phyloP scores from a whole-genome alignment of 2,113 vertebrate species.

The Elachura formosa region DNA sequence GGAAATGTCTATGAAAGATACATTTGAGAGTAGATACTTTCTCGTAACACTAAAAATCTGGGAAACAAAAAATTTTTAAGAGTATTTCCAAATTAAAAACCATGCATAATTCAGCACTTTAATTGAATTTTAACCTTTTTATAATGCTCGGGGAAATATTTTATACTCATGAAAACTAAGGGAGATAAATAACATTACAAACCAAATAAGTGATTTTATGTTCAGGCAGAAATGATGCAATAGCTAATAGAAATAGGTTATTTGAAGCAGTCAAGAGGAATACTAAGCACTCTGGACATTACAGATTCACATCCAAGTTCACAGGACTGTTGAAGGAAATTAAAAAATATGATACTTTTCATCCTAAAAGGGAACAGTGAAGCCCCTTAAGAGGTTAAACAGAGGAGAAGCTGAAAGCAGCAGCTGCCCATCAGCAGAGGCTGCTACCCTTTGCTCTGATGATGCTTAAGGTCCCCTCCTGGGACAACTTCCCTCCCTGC shows the following conservation, averaged over 20 bases:
- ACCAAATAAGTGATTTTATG: conserved; percentile 36
- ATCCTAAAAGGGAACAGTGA: neutral
- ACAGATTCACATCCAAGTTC: neutral
- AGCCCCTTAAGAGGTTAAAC: neutral
- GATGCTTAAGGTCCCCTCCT: neutral
- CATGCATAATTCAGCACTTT: conserved; percentile 65
- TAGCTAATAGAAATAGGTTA: neutral
- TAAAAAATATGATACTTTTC: neutral
- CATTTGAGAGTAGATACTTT: conserved; percentile 8
- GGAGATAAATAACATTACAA: conserved; percentile 47
- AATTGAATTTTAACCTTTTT: conserved; percentile 58
- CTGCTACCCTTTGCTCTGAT: neutral
- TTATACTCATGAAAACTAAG: conserved; percentile 45
- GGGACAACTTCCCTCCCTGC: neutral
- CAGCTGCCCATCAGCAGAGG: neutral
- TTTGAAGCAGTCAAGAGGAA: neutral
- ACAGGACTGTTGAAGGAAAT: neutral
- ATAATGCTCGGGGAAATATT: conserved; percentile 57
- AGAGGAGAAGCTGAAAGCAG: neutral
- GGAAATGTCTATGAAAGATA: conserved; percentile 39
- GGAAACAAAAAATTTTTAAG: neutral
- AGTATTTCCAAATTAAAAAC: conserved; percentile 49
- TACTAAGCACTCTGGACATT: neutral
- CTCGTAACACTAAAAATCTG: neutral
- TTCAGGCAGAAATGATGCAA: neutral